phyloP scores from a whole-genome alignment of 35 echinoderm and acorn worm species.

The Apostichopus parvimensis region DNA sequence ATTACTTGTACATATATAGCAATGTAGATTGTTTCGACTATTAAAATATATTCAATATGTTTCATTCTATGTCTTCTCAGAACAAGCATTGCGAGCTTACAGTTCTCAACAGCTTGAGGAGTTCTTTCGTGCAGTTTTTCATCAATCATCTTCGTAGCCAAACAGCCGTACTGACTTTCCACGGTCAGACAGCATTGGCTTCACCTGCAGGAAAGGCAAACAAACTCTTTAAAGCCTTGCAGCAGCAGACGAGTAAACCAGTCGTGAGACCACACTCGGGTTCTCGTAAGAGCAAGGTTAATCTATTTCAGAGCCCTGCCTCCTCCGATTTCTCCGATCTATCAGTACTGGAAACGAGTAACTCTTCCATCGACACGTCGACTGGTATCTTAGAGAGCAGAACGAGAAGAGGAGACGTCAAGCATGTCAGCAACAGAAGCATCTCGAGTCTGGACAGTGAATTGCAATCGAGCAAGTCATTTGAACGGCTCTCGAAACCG shows the following conservation, averaged over 20 bases:
- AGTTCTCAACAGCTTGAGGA: background rate
- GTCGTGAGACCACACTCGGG: background rate
- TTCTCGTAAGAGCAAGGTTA: background rate
- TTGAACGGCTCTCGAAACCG: background rate
- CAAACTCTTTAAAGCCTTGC: conserved; percentile 5
- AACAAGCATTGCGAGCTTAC: background rate
- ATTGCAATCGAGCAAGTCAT: background rate
- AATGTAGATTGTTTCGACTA: too few relatives aligned
- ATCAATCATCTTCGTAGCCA: conserved; percentile 41
- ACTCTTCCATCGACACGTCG: conserved; percentile 19
- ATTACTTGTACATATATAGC: too few relatives aligned
- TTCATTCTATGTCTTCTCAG: background rate
- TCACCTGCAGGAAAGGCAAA: conserved; percentile 33
- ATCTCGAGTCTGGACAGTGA: conserved; percentile 5
- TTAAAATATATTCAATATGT: too few relatives aligned
- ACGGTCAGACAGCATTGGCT: conserved; percentile 29
- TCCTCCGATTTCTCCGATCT: conserved; percentile 34
- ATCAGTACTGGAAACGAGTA: conserved; percentile 25
- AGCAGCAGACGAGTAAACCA: conserved; percentile 14
- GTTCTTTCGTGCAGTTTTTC: conserved; percentile 24
- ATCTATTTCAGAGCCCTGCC: conserved; percentile 33
- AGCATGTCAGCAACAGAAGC: background rate
- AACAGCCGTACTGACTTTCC: conserved; percentile 3
- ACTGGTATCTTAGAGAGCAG: background rate
- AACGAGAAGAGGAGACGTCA: background rate